phyloP scores from a whole-genome alignment of 2,113 vertebrate genomes.

The Notarius quadriscutis region DNA sequence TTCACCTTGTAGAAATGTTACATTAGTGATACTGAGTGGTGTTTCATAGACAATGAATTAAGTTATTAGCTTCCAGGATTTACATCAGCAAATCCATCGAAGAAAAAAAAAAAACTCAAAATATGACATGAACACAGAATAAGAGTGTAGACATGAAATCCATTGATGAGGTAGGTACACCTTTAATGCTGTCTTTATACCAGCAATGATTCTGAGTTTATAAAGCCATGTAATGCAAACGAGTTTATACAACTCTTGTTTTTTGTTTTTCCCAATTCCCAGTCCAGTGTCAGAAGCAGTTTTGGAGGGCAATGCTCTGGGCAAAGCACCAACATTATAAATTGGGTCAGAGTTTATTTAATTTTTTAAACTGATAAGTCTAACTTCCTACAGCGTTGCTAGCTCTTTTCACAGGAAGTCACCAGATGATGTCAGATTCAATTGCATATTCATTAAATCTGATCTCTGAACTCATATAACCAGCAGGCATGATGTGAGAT shows the following conservation, averaged over 20 bases:
- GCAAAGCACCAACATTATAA: not conserved
- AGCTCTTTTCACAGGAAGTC: not conserved
- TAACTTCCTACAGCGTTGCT: not conserved
- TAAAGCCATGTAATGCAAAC: not conserved
- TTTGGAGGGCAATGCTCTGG: not conserved
- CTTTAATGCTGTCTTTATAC: not conserved
- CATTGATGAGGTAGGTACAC: not conserved
- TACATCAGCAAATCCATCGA: not conserved
- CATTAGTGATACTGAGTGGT: not conserved
- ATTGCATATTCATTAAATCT: not conserved
- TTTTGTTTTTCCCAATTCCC: not conserved
- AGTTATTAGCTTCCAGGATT: not conserved
- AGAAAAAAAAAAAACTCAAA: not conserved
- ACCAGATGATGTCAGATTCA: not conserved
- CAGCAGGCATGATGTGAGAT: not conserved
- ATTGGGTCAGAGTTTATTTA: not conserved
- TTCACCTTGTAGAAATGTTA: not conserved
- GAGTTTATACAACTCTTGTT: not conserved
- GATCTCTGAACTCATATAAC: not conserved
- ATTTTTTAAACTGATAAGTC: not conserved
- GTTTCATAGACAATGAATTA: not conserved
- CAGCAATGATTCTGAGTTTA: not conserved
- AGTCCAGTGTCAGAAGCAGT: not conserved
- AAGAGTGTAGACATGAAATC: not conserved
- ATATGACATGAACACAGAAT: not conserved